Evolutionary conservation across 1,140 invertebrate species (phyloP).

Genomic region (Cryptotermes secundus): DNA sequence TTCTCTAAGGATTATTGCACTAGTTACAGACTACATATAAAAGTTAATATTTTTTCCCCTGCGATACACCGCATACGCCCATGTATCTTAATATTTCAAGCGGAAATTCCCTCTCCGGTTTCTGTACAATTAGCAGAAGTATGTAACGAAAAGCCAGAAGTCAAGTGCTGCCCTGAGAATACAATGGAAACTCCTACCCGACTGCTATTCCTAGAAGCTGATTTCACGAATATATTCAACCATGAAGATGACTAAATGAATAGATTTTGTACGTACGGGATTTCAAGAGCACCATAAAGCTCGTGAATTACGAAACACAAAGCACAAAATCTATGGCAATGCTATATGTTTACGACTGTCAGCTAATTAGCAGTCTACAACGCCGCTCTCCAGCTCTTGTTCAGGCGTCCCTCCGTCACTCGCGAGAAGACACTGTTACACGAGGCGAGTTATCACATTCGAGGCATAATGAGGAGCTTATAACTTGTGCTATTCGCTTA

Average conservation of each 20-base stretch:
- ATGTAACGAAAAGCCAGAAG: neutral
- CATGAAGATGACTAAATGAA: neutral
- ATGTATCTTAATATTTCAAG: neutral
- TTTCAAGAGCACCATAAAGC: neutral
- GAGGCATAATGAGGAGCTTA: too few relatives aligned
- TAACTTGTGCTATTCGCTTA: too few relatives aligned
- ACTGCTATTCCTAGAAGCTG: neutral
- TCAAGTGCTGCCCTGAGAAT: neutral
- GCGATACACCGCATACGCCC: too few relatives aligned
- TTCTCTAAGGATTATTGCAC: too few relatives aligned
- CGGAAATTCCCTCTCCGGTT: neutral
- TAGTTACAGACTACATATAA: too few relatives aligned
- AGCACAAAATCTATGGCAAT: neutral
- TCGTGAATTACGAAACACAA: conserved; percentile 9
- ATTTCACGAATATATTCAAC: neutral
- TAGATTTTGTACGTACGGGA: conserved; percentile 1
- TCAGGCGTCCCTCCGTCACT: neutral
- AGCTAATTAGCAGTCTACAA: neutral
- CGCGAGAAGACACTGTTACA: neutral
- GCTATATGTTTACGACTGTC: neutral
- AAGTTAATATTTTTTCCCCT: too few relatives aligned
- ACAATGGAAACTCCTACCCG: neutral
- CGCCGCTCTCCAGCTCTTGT: neutral
- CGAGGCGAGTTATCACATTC: neutral
- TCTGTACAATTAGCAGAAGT: neutral